These are phyloP conservation scores for Falco peregrinus DNA, from an alignment of 2,797 vertebrate genomes.

Conservation along the genomic window DNA sequence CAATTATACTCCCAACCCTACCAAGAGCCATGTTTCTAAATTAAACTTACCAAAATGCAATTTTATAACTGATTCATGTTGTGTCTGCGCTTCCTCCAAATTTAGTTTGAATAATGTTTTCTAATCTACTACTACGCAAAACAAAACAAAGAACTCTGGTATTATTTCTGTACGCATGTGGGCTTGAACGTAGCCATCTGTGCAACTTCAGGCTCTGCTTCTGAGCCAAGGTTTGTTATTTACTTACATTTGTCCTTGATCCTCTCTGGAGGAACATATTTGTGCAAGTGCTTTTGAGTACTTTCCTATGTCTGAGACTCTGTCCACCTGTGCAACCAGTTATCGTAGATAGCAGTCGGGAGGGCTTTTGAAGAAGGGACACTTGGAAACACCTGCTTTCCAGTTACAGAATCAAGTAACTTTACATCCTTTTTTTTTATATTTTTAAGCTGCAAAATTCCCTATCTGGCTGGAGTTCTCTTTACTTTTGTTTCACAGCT, in stretches of 20 bases:
- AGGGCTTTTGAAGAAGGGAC: neutral
- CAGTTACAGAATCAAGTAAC: neutral
- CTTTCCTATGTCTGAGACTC: conserved; percentile 80
- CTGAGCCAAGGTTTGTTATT: conserved; percentile 50
- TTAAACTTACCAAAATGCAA: neutral
- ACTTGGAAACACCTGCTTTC: conserved; percentile 8
- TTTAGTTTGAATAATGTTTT: neutral
- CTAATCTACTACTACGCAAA: neutral
- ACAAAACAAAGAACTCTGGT: neutral
- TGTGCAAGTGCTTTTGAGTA: conserved; percentile 58
- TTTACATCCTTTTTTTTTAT: neutral
- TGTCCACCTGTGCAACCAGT: conserved; percentile 81
- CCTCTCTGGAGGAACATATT: conserved; percentile 22
- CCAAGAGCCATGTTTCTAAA: neutral
- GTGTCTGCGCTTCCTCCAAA: neutral
- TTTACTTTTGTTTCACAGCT: neutral
- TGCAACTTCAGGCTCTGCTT: conserved; percentile 51
- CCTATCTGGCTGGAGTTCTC: neutral
- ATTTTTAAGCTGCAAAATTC: neutral
- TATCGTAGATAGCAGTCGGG: neutral
- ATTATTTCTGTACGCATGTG: neutral
- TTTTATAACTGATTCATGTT: conserved; percentile 18
- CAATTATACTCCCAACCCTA: neutral
- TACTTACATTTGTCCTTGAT: conserved; percentile 79
- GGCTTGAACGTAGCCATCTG: conserved; percentile 28